Evolutionary conservation across 2,113 vertebrate genomes (phyloP).

Genomic region (Labeo catla): DNA sequence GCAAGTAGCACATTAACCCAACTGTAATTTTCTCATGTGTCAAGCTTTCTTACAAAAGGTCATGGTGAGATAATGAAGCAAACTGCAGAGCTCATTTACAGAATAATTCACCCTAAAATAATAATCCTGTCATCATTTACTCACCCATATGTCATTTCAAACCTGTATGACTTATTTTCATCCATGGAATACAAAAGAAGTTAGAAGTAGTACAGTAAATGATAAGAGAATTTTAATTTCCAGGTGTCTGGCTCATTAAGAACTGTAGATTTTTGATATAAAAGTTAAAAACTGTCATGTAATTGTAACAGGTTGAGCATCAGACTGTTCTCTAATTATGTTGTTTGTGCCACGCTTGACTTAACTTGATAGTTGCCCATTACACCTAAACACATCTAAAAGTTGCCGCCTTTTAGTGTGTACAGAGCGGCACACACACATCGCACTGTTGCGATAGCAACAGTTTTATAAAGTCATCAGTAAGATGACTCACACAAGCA

Average conservation of each 20-base stretch:
- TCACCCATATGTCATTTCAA: neutral
- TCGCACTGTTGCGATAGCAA: slow-evolving; percentile 26
- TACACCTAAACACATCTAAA: neutral
- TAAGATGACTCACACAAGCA: slow-evolving; percentile 28
- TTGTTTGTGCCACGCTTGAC: neutral
- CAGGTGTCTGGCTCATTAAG: neutral
- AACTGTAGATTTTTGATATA: neutral
- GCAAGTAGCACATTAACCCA: neutral
- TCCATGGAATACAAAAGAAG: neutral
- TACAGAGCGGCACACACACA: neutral
- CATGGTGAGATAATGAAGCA: neutral
- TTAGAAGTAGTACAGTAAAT: neutral
- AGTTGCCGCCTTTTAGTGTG: neutral
- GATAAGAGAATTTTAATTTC: neutral
- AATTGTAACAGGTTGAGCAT: neutral
- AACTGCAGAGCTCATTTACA: neutral
- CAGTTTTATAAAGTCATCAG: slow-evolving; percentile 25
- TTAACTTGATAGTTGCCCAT: neutral
- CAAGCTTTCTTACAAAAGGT: neutral
- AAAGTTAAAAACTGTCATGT: neutral
- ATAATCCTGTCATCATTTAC: neutral
- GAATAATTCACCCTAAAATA: neutral
- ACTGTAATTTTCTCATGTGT: neutral
- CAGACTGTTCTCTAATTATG: neutral
- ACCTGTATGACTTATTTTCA: neutral